Evolutionary conservation across 2,113 vertebrate species (phyloP), one percentile per base, ranked within the genome.

Genomic region (Nyctibius bracteatus): DNA sequence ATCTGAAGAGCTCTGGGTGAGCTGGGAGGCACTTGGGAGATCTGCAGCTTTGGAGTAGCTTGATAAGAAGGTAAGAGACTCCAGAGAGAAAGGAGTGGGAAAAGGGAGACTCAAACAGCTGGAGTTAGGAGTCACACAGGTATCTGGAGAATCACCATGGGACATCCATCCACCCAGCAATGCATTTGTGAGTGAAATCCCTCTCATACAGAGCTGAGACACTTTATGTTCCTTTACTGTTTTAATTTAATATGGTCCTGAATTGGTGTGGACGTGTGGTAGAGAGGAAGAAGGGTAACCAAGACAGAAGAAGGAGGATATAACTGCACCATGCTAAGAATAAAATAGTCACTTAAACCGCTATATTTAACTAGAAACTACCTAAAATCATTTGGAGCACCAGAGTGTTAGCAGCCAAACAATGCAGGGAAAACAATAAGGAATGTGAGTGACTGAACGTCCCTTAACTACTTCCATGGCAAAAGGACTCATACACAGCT

Each of bases 361-460:
- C 8, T 46, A 11, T 20, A 57, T 88, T 85, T 37, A 90, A 31
- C 19, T 67, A 30, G 21, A 71, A 33, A 58, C 14, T n/a, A 39
- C 18, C 14, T 72, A 51, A 88, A 73, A 55, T 39, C 51, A 25
- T 65, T 72, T 12, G 22, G 24, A 62, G 41, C 85, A 67, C 11
- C 13, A 43, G 23, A 59, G 23, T 73, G 7, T 54, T 41, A 52
- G 19, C 55, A 87, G 41, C 12, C 37, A 91, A 65, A 51, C 6
- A 35, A 19, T 23, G 15, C 30, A 52, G 37, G 33, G 27, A 57
- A 88, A 92, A 39, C 39, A 59, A 22, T n/a, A 46, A 80, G 14
- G 5, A 83, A 47, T 0, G 0, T 14, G 57, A 51, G 22, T 63
- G 24, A 59, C 25, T 68, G 27, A 37, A 90, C 2, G 1, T 58